A percentile compares a stretch with the other conserved stretches of the same genome.
Evolutionary conservation across 2,888 invertebrate species (phyloP).

Genomic region (Papilio protenor): DNA sequence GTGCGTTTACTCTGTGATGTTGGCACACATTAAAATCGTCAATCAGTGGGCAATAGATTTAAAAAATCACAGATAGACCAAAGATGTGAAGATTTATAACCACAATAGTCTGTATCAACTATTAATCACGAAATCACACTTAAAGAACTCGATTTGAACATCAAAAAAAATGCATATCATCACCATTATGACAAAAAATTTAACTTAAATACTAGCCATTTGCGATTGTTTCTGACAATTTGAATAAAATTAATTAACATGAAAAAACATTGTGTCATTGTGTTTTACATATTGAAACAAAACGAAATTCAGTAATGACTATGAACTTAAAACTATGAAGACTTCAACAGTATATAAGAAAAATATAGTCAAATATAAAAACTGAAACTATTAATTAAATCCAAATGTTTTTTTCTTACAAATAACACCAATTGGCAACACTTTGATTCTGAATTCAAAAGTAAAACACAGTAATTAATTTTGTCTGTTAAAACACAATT

Average conservation of each 20-base stretch:
- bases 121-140: background rate
- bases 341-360: background rate
- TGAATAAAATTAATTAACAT: background rate
- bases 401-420: no score
- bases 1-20: slow-evolving; percentile 52
- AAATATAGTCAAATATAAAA: background rate
- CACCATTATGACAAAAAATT: no score
- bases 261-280: background rate
- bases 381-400: no score
- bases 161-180: background rate
- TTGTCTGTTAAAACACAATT: background rate
- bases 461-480: background rate
- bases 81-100: background rate
- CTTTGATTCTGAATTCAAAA: background rate
- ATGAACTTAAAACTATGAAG: slow-evolving; percentile 10
- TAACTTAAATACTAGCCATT: background rate
- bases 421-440: background rate
- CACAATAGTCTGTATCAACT: background rate
- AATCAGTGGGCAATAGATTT: slow-evolving; percentile 43
- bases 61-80: slow-evolving; percentile 10
- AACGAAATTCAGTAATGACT: background rate
- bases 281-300: background rate
- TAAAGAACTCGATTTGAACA: background rate
- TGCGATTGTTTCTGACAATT: background rate
- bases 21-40: slow-evolving; percentile 24